phyloP scores from a whole-genome alignment of 2,888 invertebrate species.

The Apeira syringaria region DNA sequence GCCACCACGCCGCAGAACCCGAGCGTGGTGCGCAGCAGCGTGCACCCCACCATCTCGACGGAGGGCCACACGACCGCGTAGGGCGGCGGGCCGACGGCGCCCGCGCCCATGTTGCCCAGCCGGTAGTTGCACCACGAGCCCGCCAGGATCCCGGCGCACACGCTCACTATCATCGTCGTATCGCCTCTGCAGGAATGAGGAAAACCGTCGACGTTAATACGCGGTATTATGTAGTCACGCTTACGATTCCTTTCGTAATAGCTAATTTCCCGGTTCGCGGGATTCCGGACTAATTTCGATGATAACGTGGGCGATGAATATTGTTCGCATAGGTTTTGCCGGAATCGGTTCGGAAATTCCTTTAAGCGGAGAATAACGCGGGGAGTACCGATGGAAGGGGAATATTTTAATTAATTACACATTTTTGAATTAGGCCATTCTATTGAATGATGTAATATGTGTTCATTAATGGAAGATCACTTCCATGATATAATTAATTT shows the following conservation, averaged over 20 bases:
- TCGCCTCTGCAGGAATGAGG: slow-evolving; percentile 89
- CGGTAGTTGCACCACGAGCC: slow-evolving; percentile 95
- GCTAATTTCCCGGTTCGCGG: too few relatives aligned
- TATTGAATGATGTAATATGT: too few relatives aligned
- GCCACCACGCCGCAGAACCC: slow-evolving; percentile 90
- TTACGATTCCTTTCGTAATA: too few relatives aligned
- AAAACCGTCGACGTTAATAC: neutral
- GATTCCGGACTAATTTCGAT: too few relatives aligned
- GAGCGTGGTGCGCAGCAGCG: slow-evolving; percentile 87
- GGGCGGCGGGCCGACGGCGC: slow-evolving; percentile 87
- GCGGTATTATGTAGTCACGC: too few relatives aligned
- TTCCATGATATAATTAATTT: too few relatives aligned
- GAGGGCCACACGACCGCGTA: slow-evolving; percentile 92
- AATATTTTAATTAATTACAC: too few relatives aligned
- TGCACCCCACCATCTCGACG: slow-evolving; percentile 86
- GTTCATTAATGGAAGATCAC: too few relatives aligned
- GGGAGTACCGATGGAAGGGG: too few relatives aligned
- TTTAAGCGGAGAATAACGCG: too few relatives aligned
- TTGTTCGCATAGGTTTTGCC: neutral
- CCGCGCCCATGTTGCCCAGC: slow-evolving; percentile 87
- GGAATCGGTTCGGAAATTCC: neutral
- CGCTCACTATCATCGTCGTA: slow-evolving; percentile 93
- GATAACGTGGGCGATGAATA: neutral
- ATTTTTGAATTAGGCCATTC: too few relatives aligned
- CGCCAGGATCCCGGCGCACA: slow-evolving; percentile 89